Conservation (phyloP, 1,140 invertebrate species). For the Drosophila sproati region DNA sequence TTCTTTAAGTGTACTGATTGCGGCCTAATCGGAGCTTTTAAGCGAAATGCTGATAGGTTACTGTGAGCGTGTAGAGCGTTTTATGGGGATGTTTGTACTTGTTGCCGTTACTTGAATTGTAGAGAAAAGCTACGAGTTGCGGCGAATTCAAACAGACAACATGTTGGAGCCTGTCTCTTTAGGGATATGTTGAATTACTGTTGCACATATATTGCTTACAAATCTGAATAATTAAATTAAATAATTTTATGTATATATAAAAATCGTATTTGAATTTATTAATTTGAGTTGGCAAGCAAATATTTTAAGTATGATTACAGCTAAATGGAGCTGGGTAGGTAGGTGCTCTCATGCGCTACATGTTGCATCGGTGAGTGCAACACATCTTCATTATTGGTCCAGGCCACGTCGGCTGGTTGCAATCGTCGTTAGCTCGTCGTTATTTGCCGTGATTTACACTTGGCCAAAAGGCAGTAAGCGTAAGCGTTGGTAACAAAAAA, state of each 20-base stretch:
- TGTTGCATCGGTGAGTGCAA: slow-evolving; percentile 35
- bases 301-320: neutral
- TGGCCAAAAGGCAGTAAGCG: slow-evolving; percentile 47
- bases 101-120: slow-evolving; percentile 57
- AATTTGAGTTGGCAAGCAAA: neutral
- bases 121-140: slow-evolving; percentile 30
- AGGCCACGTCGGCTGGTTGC: slow-evolving; percentile 32
- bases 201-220: neutral
- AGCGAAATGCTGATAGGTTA: slow-evolving; percentile 45
- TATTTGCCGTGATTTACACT: slow-evolving; percentile 56
- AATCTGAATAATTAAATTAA: neutral
- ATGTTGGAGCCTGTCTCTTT: slow-evolving; percentile 52
- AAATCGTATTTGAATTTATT: neutral
- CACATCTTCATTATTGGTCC: slow-evolving; percentile 48
- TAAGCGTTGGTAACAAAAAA: slow-evolving; percentile 40
- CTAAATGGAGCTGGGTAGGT: neutral
- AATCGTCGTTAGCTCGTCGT: slow-evolving; percentile 42
- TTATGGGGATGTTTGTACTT: slow-evolving; percentile 56
- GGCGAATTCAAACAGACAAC: slow-evolving; percentile 71
- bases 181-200: neutral
- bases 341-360: neutral
- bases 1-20: slow-evolving; percentile 31
- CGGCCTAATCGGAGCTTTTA: slow-evolving; percentile 44
- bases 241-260: neutral
- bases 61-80: slow-evolving; percentile 42